These are phyloP conservation scores for Hirudo medicinalis DNA, from an alignment of 1,140 invertebrate species.

Conservation along the genomic window DNA sequence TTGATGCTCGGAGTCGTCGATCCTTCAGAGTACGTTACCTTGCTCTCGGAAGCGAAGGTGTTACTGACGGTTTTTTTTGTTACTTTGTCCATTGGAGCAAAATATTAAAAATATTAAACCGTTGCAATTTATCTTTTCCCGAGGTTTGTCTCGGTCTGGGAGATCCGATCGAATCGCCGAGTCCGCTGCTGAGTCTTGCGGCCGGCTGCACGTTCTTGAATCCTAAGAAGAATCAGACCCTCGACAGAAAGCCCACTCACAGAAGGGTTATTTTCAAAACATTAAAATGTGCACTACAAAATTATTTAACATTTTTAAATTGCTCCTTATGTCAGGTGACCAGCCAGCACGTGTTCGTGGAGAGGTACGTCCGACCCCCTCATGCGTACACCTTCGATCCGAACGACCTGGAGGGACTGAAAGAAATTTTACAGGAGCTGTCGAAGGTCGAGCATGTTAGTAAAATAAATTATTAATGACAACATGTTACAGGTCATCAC, in stretches of 20 bases:
- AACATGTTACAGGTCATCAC: not conserved
- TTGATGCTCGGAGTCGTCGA: not conserved
- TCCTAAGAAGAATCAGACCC: slow-evolving; percentile 5
- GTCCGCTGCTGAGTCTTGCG: slow-evolving; percentile 19
- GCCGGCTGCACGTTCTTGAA: slow-evolving; percentile 22
- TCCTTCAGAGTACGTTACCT: not conserved
- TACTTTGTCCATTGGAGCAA: too few relatives aligned
- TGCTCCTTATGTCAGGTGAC: slow-evolving; percentile 11
- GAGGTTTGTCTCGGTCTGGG: slow-evolving; percentile 23
- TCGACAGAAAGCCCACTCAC: slow-evolving; percentile 19
- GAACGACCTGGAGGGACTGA: not conserved
- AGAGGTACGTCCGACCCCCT: slow-evolving; percentile 10
- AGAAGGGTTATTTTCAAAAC: slow-evolving; percentile 11
- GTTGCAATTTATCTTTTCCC: not conserved
- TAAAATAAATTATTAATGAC: not conserved
- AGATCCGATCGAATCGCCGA: slow-evolving; percentile 20
- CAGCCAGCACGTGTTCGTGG: slow-evolving; percentile 18
- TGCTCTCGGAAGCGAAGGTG: slow-evolving; percentile 8
- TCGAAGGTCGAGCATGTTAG: not conserved
- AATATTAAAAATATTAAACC: too few relatives aligned
- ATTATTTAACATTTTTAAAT: too few relatives aligned
- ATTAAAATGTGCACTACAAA: too few relatives aligned
- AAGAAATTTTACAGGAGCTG: not conserved
- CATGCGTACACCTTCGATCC: slow-evolving; percentile 16
- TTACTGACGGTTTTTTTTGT: not conserved